Evolutionary conservation across 2,888 invertebrate species (phyloP), one percentile per base, ranked within the genome.

Genomic region (Aquatica leii): DNA sequence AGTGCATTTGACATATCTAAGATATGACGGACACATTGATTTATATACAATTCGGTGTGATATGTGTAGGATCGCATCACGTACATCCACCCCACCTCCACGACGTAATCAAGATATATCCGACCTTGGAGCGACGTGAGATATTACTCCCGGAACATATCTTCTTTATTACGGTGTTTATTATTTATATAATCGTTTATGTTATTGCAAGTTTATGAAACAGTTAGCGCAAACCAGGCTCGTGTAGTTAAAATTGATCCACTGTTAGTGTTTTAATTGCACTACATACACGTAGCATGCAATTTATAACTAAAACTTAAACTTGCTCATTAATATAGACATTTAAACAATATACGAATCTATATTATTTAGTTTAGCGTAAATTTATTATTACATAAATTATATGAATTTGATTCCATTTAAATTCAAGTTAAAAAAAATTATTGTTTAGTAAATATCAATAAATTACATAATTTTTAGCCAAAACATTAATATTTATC

Each of bases 71-170:
- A 79, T 78, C 76, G 77, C 75, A 72, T 79, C 78, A 79, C 79
- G 79, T 79, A 71, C 73, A 62, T 62, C 64, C 65, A 65, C 71
- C 63, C 69, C 62, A 74, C 74, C 71, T 70, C 69, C 69, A 59
- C 69, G 72, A 69, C 74, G 74, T 80, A 80, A 80, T 80, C 80
- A 79, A 80, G 80, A 80, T 80, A 79, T 80, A 80, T 80, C 78
- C 77, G 78, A 78, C 79, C 78, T 79, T 78, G 78, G 74, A 76
- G 75, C 74, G 71, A 73, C 73, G 75, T 78, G 77, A 79, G 77
- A 78, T 80, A 80, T 78, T 77, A 74, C 78, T 71, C 73, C 74
- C 72, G 74, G 74, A 77, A 77, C 76, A 78, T 76, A 76, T 77
- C 76, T 73, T 74, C 76, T 76, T 76, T 77, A 77, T 76, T 75